These are phyloP conservation scores for Bos indicus DNA, from an alignment of 2,113 vertebrate species.

Conservation along the genomic window DNA sequence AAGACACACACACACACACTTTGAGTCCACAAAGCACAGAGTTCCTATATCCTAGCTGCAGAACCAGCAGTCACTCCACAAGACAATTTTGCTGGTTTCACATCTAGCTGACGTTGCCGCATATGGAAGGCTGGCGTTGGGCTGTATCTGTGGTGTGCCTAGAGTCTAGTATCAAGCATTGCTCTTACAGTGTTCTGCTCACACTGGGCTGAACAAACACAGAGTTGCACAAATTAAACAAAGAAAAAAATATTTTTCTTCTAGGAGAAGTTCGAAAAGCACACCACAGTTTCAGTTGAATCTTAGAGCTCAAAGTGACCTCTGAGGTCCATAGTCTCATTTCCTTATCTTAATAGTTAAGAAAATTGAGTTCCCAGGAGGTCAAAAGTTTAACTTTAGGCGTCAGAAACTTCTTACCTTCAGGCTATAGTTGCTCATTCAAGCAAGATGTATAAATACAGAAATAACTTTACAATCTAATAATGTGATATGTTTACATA, in stretches of 20 bases:
- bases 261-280: neutral
- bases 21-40: neutral
- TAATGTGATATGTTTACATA: neutral
- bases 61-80: neutral
- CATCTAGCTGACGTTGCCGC: rapidly evolving
- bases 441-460: neutral
- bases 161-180: neutral
- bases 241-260: neutral
- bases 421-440: neutral
- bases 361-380: neutral
- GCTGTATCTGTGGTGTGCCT: rapidly evolving
- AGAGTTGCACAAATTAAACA: neutral
- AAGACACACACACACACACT: neutral
- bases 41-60: neutral
- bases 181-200: neutral
- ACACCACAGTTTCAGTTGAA: neutral
- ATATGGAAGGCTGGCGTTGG: neutral
- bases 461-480: neutral
- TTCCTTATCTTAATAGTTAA: neutral
- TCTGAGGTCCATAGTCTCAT: neutral
- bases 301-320: neutral
- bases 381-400: neutral
- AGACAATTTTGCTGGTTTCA: neutral
- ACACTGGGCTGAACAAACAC: neutral
- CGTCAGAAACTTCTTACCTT: neutral